Percentiles rank a stretch among this genome's conserved stretches.
These are phyloP conservation scores for Stylophora pistillata DNA, from an alignment of 64 coral and sea anemone species.

Conservation along the genomic window DNA sequence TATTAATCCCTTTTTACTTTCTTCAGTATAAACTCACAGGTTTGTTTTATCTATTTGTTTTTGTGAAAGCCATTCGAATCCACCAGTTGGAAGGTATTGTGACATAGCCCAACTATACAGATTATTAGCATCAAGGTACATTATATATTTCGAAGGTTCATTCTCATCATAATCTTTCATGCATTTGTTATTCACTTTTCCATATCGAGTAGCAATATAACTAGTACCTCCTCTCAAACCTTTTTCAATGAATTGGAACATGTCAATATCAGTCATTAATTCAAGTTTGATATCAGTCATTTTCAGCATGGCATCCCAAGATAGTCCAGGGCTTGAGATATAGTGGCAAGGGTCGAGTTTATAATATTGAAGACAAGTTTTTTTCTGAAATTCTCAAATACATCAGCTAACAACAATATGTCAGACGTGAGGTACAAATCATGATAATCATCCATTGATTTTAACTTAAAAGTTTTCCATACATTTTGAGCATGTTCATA, in stretches of 20 bases:
- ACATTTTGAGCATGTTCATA: neutral
- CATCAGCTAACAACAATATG: neutral
- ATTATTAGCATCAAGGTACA: constrained; percentile 13
- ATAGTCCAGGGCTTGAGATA: neutral
- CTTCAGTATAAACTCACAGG: neutral
- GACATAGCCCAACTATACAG: constrained; percentile 8
- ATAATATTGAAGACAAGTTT: neutral
- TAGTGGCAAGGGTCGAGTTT: neutral
- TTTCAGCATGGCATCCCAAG: neutral
- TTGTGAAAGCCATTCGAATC: neutral
- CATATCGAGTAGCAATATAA: neutral
- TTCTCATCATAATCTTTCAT: neutral
- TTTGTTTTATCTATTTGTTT: neutral
- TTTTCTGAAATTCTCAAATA: neutral
- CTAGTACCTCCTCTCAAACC: too few species aligned
- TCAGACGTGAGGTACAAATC: constrained; percentile 9
- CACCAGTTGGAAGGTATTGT: neutral
- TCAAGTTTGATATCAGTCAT: too few species aligned
- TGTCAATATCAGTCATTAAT: too few species aligned
- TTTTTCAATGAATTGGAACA: too few species aligned
- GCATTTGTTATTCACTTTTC: neutral
- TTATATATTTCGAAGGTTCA: neutral
- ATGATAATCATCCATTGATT: neutral
- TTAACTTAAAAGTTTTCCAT: constrained; percentile 5
- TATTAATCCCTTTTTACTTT: constrained; percentile 5